Conservation (phyloP, 1,140 invertebrate species). For the Contarinia nasturtii region DNA sequence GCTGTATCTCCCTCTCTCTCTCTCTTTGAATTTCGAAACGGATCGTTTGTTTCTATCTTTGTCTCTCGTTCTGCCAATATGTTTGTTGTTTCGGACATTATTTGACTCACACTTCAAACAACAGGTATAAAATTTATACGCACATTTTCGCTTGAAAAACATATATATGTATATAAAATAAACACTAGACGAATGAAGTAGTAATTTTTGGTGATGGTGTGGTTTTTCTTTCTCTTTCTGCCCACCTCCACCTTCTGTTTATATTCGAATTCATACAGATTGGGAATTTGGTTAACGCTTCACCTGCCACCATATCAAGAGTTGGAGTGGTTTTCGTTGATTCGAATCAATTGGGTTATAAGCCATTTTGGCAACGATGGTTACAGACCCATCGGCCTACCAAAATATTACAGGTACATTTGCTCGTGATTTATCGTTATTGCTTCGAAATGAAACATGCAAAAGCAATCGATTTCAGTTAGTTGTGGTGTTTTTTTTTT, state of each 20-base stretch:
- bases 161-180: neutral
- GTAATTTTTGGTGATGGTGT: too few relatives aligned
- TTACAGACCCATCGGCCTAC: conserved; percentile 21
- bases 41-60: neutral
- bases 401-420: conserved; percentile 11
- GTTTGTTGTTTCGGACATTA: too few relatives aligned
- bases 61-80: neutral
- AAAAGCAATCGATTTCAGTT: conserved; percentile 6
- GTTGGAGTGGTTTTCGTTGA: conserved; percentile 89
- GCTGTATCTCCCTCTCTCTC: neutral
- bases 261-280: conserved; percentile 27
- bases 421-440: neutral
- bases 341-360: conserved; percentile 70
- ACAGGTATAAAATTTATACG: neutral
- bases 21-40: neutral
- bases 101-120: too few relatives aligned
- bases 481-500: neutral
- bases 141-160: neutral
- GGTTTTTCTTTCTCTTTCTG: too few relatives aligned
- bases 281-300: conserved; percentile 72
- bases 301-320: conserved; percentile 75
- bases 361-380: conserved; percentile 71
- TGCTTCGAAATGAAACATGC: conserved; percentile 8
- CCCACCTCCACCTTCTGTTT: too few relatives aligned
- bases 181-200: too few relatives aligned